Evolutionary conservation across 2,797 vertebrate genomes (phyloP), one percentile per base, ranked within the genome.

Genomic region (Alauda arvensis): DNA sequence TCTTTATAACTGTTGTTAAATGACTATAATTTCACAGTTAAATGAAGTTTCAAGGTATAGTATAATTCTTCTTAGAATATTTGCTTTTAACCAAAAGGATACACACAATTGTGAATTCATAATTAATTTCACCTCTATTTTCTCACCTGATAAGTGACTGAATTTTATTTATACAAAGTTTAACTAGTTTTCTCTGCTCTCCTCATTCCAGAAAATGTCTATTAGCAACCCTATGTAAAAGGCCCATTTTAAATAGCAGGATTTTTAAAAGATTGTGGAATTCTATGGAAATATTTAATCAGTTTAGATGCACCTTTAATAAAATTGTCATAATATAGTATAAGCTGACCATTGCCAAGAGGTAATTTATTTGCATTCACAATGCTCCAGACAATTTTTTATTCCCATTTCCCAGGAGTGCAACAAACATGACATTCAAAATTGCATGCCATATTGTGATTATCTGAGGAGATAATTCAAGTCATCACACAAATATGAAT

Each of bases 401-500:
- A 74, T 85, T 95, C 94, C 46, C 23, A 66, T 85, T 91, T 94
- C 72, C 78, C 75, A 67, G 63, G 53, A 89, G 48, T 79, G 48
- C 91, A 77, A 60, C 69, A 91, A 95, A 93, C 46, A 86, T 46
- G 67, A 52, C 67, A 90, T 82, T 92, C 75, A 79, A 78, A 95
- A 93, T 80, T 81, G 39, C 37, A 60, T 46, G 51, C 69, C 74
- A 80, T 88, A 87, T 77, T 93, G 67, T 68, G 76, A 77, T 90
- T 87, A 87, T 88, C 63, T 79, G 34, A 69, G 66, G 63, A 85
- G 19, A 77, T 84, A 82, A 91, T 92, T 88, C 75, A 82, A 88
- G 60, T 87, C 43, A 76, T 74, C 55, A 39, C 24, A 17, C 42
- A 78, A 85, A 80, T 78, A 90, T 90, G 78, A 93, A 91, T 92